Base-by-base conservation (phyloP, 2,113 vertebrate genomes). In the Climacteris rufus region DNA sequence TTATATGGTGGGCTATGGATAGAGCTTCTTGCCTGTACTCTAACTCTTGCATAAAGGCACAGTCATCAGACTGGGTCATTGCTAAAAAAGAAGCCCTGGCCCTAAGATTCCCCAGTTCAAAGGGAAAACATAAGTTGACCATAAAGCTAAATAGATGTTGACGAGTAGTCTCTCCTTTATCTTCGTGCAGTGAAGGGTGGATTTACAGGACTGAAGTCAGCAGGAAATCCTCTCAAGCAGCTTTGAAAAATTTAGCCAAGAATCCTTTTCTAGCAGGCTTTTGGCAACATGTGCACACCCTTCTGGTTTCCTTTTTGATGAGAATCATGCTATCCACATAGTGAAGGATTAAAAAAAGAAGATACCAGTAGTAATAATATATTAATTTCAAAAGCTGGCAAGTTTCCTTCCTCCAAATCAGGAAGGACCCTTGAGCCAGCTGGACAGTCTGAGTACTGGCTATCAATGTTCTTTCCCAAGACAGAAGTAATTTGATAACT, bases 281-380 rank as follows among this genome's bases (percentile, higher is more conserved):
- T 80, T 88, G 74, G 91, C 87, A 96, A 57, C 45, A 15, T 63
- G 22, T 86, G 27, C 6, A 3, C 39, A 88, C 35, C 61, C 82
- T 90, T 95, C 87, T 96, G 92, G 47, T 85, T 95, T 77, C 61
- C 39, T 95, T 76, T 94, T 71, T 59, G 83, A 91, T 68, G 52
- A 79, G 39, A 53, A 53, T 79, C 10, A 11, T 42, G 8, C 49
- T 90, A 68, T 74, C 83, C 72, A 93, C 47, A 83, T 63, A 93
- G 78, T 40, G 70, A 96, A 92, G 44, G 31, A 94, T 93, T 95
- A 74, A 93, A 95, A 74, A 96, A 94, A 79, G 33, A 88, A 83
- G 87, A 87, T 52, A 89, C 39, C 12, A 54, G 37, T 70, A 92
- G 78, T 77, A 95, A 95, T 89, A 94, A 74, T 65, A 77, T 40